Base-by-base conservation (phyloP, 2,888 invertebrate species). In the Salticus scenicus region DNA sequence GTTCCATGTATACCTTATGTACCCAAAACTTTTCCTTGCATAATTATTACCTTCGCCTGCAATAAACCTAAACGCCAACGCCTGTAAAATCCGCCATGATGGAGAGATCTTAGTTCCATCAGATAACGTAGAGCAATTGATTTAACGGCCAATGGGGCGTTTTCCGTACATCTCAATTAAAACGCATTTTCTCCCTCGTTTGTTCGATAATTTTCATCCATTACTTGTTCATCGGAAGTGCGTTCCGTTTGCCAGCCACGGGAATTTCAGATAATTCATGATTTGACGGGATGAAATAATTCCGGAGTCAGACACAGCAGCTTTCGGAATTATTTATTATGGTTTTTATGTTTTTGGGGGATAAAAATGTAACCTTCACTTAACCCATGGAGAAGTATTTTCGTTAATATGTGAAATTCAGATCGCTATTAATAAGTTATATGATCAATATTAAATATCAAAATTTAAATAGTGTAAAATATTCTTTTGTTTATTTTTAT, bases 111-210 rank as follows among this genome's bases (percentile, higher is more conserved):
- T 1, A 4, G 57, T 24, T n/a, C 57, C 57, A 24, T 57, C 57
- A 57, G 57, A 57, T 57, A 57, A 24, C 57, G 57, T 24, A 24
- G 57, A 24, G 57, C 57, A 20, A 63, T 10, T 33, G 14, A 30
- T 31, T 76, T 67, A 72, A 27, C 28, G 78, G 20, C 8, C 71
- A 27, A 71, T 64, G 57, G 72, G 51, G 57, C 72, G 72, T 73
- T 80, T 73, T 63, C 79, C 66, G 72, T 73, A 73, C 79, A 80
- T 42, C 66, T 80, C 79, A 80, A 80, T 80, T 80, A 80, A 66
- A 73, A 30, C 64, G 78, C 31, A 42, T 78, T 78, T 78, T 63
- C 78, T 41, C 31, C 78, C 63, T 42, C 27, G 78, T 78, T 71
- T 71, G 42, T 37, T 69, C 69, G 37, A 33, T 37, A 37, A 63